Evolutionary conservation across 2,888 invertebrate genomes (phyloP).

Genomic region (Stenoptilia bipunctidactyla): DNA sequence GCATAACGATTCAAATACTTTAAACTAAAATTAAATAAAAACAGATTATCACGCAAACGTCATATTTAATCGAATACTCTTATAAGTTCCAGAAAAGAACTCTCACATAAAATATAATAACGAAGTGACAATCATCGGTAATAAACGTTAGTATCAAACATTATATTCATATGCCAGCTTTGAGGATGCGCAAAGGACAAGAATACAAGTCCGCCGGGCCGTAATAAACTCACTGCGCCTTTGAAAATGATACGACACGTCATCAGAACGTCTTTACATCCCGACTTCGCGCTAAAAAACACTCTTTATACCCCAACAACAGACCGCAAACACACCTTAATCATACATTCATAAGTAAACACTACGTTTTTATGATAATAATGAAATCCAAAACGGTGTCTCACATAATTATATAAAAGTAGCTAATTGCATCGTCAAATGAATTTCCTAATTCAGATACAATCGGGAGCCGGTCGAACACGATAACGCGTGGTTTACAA

Average conservation of each 20-base stretch:
- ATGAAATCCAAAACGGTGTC: conserved; percentile 35
- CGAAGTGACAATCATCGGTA: too few relatives aligned
- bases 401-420: conserved; percentile 45
- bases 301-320: conserved; percentile 31
- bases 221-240: conserved; percentile 29
- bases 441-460: conserved; percentile 59
- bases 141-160: too few relatives aligned
- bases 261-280: conserved; percentile 47
- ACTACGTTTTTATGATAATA: conserved; percentile 1
- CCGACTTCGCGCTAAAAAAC: conserved; percentile 32
- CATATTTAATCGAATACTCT: too few relatives aligned
- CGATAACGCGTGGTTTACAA: conserved; percentile 47
- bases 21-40: too few relatives aligned
- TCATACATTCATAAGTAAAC: neutral
- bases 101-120: too few relatives aligned
- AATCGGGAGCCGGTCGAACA: conserved; percentile 53
- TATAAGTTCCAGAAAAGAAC: too few relatives aligned
- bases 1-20: too few relatives aligned
- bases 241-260: conserved; percentile 50
- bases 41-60: too few relatives aligned
- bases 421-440: conserved; percentile 49
- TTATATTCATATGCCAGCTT: too few relatives aligned
- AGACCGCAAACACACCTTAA: conserved; percentile 5
- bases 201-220: conserved; percentile 20
- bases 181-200: too few relatives aligned